These are phyloP conservation scores for Dendrolimus houi DNA, from an alignment of 2,888 invertebrate genomes.

Conservation along the genomic window DNA sequence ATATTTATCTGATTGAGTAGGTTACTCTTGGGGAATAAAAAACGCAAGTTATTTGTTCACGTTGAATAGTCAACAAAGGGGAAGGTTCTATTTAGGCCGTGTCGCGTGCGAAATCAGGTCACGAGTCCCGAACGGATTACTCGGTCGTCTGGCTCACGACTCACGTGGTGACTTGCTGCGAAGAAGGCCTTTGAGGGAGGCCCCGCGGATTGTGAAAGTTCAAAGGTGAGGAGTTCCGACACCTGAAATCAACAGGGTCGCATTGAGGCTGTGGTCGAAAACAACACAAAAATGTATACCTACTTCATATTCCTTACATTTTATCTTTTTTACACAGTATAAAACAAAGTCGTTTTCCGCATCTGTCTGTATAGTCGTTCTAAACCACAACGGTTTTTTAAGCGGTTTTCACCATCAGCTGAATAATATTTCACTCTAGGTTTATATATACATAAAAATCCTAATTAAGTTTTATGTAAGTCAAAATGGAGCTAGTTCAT, in stretches of 20 bases:
- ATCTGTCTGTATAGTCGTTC: too few relatives aligned
- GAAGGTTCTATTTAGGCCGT: conserved; percentile 20
- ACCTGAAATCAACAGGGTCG: conserved; percentile 14
- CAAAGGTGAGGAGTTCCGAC: conserved; percentile 32
- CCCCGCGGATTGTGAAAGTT: conserved; percentile 32
- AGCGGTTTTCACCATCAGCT: too few relatives aligned
- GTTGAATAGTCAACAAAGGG: conserved; percentile 18
- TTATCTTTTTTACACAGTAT: too few relatives aligned
- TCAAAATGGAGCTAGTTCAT: too few relatives aligned
- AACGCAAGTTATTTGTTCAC: conserved; percentile 13
- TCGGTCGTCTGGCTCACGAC: conserved; percentile 13
- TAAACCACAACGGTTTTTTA: too few relatives aligned
- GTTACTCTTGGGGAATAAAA: conserved; percentile 9
- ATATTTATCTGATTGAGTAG: conserved; percentile 2
- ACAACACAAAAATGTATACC: too few relatives aligned
- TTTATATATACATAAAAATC: too few relatives aligned
- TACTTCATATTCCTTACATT: too few relatives aligned
- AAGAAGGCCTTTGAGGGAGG: conserved; percentile 17
- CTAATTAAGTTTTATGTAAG: too few relatives aligned
- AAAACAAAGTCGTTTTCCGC: too few relatives aligned
- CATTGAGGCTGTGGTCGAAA: neutral
- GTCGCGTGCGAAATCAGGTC: conserved; percentile 26
- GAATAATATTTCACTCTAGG: too few relatives aligned
- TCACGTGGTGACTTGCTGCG: conserved; percentile 17
- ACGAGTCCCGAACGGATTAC: conserved; percentile 31